These are phyloP conservation scores for Conopomorpha cramerella DNA, from an alignment of 1,140 invertebrate species.

Conservation along the genomic window DNA sequence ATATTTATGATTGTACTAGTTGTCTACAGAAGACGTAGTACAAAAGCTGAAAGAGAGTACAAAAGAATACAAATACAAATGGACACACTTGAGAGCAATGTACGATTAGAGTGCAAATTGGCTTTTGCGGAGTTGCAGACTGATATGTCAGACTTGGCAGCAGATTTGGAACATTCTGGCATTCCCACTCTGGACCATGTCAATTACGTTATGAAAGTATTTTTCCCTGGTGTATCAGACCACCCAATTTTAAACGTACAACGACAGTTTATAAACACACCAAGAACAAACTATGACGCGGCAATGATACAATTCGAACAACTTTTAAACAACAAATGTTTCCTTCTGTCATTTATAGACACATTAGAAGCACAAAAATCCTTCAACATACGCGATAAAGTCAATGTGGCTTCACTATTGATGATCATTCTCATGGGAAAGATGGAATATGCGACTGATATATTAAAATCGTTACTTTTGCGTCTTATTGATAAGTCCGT, in stretches of 20 bases:
- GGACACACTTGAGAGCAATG: constrained; percentile 98
- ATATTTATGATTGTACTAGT: constrained; percentile 85
- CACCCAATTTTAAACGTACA: constrained; percentile 89
- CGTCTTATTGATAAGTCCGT: constrained; percentile 91
- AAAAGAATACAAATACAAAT: constrained; percentile 98
- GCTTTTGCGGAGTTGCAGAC: constrained; percentile 99
- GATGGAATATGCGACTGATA: constrained; percentile 96
- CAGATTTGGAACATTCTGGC: constrained; percentile 92
- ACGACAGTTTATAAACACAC: constrained; percentile 75
- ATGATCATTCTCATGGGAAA: constrained; percentile 93
- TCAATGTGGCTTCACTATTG: constrained; percentile 90
- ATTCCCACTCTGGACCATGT: constrained; percentile 95
- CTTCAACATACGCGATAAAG: constrained; percentile 91
- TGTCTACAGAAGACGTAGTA: constrained; percentile 89
- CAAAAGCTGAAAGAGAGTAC: constrained; percentile 93
- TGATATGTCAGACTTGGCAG: constrained; percentile 97
- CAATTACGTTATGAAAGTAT: constrained; percentile 97
- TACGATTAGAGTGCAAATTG: constrained; percentile 96
- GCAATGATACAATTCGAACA: constrained; percentile 96
- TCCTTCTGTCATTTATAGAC: constrained; percentile 91
- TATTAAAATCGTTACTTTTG: constrained; percentile 83
- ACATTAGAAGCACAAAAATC: constrained; percentile 89
- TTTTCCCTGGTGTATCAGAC: constrained; percentile 93
- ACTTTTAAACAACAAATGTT: constrained; percentile 90
- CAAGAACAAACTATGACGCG: constrained; percentile 86